These are phyloP conservation scores for Pogoniulus pusillus DNA, from an alignment of 2,797 vertebrate genomes.

Conservation along the genomic window DNA sequence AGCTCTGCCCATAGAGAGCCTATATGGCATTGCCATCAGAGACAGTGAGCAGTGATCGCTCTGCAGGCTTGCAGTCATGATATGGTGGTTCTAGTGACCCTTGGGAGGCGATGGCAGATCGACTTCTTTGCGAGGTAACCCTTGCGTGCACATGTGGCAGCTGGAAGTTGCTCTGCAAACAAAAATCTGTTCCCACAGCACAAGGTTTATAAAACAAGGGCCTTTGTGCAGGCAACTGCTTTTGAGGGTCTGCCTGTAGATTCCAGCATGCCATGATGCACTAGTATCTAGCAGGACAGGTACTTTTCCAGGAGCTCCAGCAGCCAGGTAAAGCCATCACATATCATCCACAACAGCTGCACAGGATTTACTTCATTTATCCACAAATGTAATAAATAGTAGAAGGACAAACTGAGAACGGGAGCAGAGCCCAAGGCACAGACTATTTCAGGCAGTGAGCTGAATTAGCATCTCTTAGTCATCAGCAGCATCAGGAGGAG, in stretches of 20 bases:
- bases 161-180: neutral
- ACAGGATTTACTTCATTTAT: neutral
- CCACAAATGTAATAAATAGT: neutral
- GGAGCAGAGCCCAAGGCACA: neutral
- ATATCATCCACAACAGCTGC: neutral
- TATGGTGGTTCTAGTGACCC: rapidly evolving
- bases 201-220: neutral
- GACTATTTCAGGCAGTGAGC: neutral
- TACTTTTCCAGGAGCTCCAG: neutral
- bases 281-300: neutral
- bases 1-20: neutral
- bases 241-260: neutral
- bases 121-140: neutral
- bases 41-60: rapidly evolving
- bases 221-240: neutral
- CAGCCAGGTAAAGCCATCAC: neutral
- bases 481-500: neutral
- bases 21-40: rapidly evolving
- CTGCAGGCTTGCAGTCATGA: neutral
- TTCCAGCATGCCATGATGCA: neutral
- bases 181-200: neutral
- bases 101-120: neutral
- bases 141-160: rapidly evolving
- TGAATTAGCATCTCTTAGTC: neutral
- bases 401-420: neutral